phyloP scores from a whole-genome alignment of 2,888 invertebrate genomes.

The Sarcophaga variegata region DNA sequence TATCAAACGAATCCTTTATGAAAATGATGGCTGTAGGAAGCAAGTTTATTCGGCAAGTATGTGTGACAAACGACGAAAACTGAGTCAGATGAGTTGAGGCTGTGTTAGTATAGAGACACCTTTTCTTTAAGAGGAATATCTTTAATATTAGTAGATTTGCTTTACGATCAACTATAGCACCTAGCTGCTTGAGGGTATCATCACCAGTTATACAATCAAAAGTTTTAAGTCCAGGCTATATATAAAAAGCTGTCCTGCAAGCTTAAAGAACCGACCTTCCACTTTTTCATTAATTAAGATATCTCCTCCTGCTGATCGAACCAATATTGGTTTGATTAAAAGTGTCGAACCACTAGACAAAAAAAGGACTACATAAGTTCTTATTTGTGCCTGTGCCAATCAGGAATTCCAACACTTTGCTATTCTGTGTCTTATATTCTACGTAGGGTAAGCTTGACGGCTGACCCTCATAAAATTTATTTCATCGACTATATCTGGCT shows the following conservation, averaged over 20 bases:
- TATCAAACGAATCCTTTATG: slow-evolving; percentile 34
- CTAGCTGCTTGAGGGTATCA: slow-evolving; percentile 60
- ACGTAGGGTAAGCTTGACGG: slow-evolving; percentile 49
- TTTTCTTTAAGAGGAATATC: slow-evolving; percentile 14
- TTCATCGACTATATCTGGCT: too few species aligned
- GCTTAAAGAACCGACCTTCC: too few species aligned
- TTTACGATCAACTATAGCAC: slow-evolving; percentile 64
- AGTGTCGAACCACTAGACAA: background rate
- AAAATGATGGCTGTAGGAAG: slow-evolving; percentile 30
- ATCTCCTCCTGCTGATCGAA: slow-evolving; percentile 21
- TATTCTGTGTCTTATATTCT: slow-evolving; percentile 50
- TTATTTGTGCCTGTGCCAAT: slow-evolving; percentile 27
- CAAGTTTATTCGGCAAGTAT: background rate
- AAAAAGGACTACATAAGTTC: background rate
- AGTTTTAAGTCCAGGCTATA: background rate
- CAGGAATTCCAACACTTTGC: slow-evolving; percentile 22
- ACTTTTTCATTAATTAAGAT: slow-evolving; percentile 12
- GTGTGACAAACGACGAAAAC: slow-evolving; percentile 7
- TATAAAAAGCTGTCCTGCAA: background rate
- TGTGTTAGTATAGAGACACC: background rate
- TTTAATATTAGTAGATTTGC: slow-evolving; percentile 30
- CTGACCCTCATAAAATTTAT: background rate
- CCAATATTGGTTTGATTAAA: slow-evolving; percentile 1
- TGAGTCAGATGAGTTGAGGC: background rate
- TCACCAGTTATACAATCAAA: slow-evolving; percentile 68